These are phyloP conservation scores for Thalassaphorura encarpata DNA, from an alignment of 1,140 invertebrate genomes.

Conservation along the genomic window DNA sequence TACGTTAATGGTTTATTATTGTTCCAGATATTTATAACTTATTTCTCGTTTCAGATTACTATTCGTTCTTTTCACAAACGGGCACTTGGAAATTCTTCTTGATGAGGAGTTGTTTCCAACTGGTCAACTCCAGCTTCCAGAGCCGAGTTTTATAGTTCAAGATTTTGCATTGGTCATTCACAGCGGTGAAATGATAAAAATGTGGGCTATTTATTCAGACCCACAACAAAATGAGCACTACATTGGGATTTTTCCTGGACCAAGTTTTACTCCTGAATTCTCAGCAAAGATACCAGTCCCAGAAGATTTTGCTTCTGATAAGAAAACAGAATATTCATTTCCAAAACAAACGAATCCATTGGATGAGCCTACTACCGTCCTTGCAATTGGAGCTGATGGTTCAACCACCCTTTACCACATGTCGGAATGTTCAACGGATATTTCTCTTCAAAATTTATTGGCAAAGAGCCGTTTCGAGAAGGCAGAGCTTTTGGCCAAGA, in stretches of 20 bases:
- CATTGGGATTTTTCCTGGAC: constrained; percentile 15
- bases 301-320: not conserved
- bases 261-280: constrained; percentile 14
- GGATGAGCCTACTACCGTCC: constrained; percentile 22
- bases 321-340: constrained; percentile 6
- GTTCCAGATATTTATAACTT: too few species aligned
- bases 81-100: constrained; percentile 16
- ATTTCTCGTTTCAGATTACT: constrained; percentile 16
- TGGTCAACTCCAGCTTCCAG: not conserved
- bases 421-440: constrained; percentile 21
- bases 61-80: constrained; percentile 24
- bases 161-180: constrained; percentile 18
- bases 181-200: constrained; percentile 4
- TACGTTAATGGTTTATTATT: too few species aligned
- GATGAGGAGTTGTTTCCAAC: constrained; percentile 5
- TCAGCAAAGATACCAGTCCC: constrained; percentile 1
- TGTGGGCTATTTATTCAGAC: constrained; percentile 19
- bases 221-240: constrained; percentile 1
- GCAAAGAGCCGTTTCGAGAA: constrained; percentile 17
- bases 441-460: constrained; percentile 23
- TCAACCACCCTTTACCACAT: constrained; percentile 12
- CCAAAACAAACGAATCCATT: not conserved
- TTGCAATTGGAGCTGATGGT: not conserved
- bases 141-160: constrained; percentile 8
- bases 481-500: constrained; percentile 14